Percentiles rank a stretch among this genome's conserved stretches.
Evolutionary conservation across 2,888 invertebrate genomes (phyloP).

Genomic region (Schrankia costaestrigalis): DNA sequence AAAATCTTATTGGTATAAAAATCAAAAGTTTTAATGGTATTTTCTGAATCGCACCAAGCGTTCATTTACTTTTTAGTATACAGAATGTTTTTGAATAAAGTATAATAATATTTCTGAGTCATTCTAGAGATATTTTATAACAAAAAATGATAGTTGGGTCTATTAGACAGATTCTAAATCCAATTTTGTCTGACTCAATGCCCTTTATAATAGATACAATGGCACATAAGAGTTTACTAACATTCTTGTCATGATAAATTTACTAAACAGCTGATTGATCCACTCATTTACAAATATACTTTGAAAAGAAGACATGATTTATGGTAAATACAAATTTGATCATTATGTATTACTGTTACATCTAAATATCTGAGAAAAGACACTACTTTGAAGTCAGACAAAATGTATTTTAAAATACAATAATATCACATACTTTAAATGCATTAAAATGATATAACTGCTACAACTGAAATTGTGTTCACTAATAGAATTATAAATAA

Average conservation of each 20-base stretch:
- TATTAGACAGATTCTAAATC: conserved; percentile 58
- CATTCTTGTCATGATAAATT: conserved; percentile 36
- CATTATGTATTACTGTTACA: conserved; percentile 53
- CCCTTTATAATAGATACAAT: conserved; percentile 53
- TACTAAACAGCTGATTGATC: conserved; percentile 32
- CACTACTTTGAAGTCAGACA: conserved; percentile 78
- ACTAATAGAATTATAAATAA: conserved; percentile 66
- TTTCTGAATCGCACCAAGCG: conserved; percentile 81
- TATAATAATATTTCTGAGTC: conserved; percentile 69
- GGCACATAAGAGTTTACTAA: conserved; percentile 59
- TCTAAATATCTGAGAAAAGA: conserved; percentile 63
- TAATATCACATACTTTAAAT: conserved; percentile 81
- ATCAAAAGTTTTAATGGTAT: conserved; percentile 82
- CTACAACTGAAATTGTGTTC: conserved; percentile 53
- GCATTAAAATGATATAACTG: conserved; percentile 70
- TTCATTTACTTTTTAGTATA: conserved; percentile 80
- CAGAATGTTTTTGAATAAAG: conserved; percentile 77
- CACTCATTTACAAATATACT: conserved; percentile 32
- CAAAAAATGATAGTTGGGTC: conserved; percentile 61
- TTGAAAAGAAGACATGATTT: conserved; percentile 42
- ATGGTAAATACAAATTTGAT: conserved; percentile 53
- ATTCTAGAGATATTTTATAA: conserved; percentile 58
- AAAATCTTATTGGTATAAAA: conserved; percentile 78
- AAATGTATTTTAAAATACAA: conserved; percentile 75
- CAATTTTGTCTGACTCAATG: conserved; percentile 77